Base-by-base conservation (phyloP, 2,797 vertebrate genomes). In the Phataginus tricuspis region DNA sequence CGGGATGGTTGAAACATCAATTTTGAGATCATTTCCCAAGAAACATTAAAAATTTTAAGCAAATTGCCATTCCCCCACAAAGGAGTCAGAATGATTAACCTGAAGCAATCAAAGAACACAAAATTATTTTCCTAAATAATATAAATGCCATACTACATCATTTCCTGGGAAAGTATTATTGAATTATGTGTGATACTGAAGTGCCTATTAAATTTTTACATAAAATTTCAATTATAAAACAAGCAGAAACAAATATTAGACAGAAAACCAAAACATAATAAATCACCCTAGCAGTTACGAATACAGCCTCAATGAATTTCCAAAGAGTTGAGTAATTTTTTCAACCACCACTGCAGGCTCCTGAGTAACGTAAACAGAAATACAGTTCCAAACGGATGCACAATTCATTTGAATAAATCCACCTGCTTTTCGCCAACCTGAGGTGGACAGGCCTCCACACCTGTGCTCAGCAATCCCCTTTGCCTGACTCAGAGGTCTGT, bases 81-180 rank as follows among this genome's bases (percentile, higher is more conserved):
- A 90, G 34, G 14, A 87, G 61, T 78, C 37, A 71, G 51, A 25
- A 66, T 61, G 29, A 85, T 49, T 85, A 91, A 57, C 19, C 37
- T 6, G 29, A 57, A 61, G 66, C 51, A 80, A 80, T 85, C 39
- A 86, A 95, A 75, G 51, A 68, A 25, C 71, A 69, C 21, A 42
- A 72, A 49, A 55, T 79, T 74, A 74, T 45, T 75, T 90, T 95
- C 90, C 71, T 80, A 69, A 79, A 71, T 69, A 72, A 57, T 42
- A 14, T 63, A 27, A 85, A 53, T n/a, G 39, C 39, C 25, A 72
- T 14, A 21, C 39, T 61, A 55, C 45, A 85, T 74, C 2, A 18
- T 74, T 88, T 95, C 68, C 53, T 84, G 37, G 13, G 39, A 27
- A 78, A 83, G 84, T 74, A 63, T 88, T 66, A 79, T 49, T 85